These are phyloP conservation scores for Rhinichthys osculus DNA, from an alignment of 2,797 vertebrate genomes.

Conservation along the genomic window DNA sequence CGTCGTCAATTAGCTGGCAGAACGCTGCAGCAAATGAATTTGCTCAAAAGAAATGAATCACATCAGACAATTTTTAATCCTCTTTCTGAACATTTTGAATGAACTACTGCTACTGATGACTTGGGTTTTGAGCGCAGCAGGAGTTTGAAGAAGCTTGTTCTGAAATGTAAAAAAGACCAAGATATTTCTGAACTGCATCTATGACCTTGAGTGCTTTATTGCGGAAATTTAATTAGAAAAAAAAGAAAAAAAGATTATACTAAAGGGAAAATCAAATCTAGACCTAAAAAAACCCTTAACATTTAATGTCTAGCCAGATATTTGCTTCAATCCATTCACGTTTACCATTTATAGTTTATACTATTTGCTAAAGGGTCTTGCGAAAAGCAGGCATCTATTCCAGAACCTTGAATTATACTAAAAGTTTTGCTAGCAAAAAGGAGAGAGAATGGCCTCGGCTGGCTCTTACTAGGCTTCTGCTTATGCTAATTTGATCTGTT, in stretches of 20 bases:
- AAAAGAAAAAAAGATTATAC: neutral
- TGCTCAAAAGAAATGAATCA: slow-evolving; percentile 47
- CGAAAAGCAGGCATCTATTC: neutral
- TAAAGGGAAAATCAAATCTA: slow-evolving; percentile 8
- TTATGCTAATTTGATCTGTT: neutral
- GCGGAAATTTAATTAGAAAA: neutral
- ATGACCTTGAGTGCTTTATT: slow-evolving; percentile 26
- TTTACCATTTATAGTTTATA: neutral
- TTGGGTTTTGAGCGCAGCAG: slow-evolving; percentile 30
- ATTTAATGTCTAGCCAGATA: neutral
- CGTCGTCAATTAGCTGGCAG: slow-evolving; percentile 46
- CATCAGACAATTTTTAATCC: slow-evolving; percentile 33
- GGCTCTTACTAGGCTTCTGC: neutral
- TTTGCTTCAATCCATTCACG: slow-evolving; percentile 2
- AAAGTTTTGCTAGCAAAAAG: neutral
- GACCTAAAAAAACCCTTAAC: neutral
- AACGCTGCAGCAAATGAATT: slow-evolving; percentile 50
- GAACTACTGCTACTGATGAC: slow-evolving; percentile 25
- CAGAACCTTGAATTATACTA: neutral
- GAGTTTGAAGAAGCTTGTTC: neutral
- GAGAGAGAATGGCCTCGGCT: neutral
- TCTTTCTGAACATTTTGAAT: slow-evolving; percentile 12
- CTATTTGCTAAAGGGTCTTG: neutral
- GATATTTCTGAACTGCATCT: slow-evolving; percentile 22
- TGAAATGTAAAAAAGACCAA: slow-evolving; percentile 37